A percentile compares a stretch with the other conserved stretches of the same genome.
Evolutionary conservation across 2,113 vertebrate genomes (phyloP).

Genomic region (Hydrochoerus hydrochaeris): DNA sequence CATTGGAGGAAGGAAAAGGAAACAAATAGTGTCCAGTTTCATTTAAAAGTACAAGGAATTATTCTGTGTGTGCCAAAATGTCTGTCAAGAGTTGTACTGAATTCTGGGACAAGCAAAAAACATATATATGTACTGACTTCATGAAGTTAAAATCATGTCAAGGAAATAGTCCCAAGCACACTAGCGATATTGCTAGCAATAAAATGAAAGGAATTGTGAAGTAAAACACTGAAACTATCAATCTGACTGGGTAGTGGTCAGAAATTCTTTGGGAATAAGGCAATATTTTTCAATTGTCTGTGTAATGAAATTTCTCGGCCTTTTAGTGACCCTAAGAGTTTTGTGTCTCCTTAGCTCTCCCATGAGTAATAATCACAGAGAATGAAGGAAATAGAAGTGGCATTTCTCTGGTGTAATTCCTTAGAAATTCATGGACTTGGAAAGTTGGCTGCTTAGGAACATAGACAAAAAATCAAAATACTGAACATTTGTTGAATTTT

Average conservation of each 20-base stretch:
- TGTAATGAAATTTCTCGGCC: slow-evolving; percentile 5
- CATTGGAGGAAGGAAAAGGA: background rate
- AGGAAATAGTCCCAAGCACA: background rate
- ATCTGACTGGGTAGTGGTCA: background rate
- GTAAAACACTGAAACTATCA: background rate
- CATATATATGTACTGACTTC: background rate
- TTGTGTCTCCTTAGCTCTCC: background rate
- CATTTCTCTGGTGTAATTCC: background rate
- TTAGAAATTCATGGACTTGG: slow-evolving; percentile 17
- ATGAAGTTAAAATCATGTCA: slow-evolving; percentile 38
- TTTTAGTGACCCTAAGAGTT: background rate
- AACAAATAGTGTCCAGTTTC: no score
- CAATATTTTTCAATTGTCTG: slow-evolving; percentile 6
- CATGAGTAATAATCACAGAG: slow-evolving; percentile 9
- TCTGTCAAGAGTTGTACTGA: background rate
- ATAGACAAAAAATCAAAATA: background rate
- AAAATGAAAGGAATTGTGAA: background rate
- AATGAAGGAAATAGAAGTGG: background rate
- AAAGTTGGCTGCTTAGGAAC: background rate
- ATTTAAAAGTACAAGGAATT: no score
- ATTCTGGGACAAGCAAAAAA: background rate
- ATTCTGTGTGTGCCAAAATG: slow-evolving; percentile 1
- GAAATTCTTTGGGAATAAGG: slow-evolving; percentile 5
- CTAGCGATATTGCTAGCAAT: background rate
- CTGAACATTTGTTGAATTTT: slow-evolving; percentile 25